Evolutionary conservation across 1,140 invertebrate species (phyloP).

Genomic region (Philopotamus ludificatus): DNA sequence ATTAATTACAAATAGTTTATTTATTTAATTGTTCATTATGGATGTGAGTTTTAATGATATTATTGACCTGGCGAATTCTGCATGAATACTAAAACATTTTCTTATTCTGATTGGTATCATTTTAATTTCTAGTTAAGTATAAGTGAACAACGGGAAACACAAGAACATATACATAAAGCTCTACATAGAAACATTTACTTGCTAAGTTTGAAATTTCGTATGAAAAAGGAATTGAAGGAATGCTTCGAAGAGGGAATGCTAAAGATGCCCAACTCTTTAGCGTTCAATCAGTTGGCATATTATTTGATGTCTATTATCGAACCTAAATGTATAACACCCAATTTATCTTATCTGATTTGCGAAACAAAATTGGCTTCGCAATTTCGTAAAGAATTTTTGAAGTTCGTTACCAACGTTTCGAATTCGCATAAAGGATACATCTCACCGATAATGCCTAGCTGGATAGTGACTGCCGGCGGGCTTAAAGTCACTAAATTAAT

Average conservation of each 20-base stretch:
- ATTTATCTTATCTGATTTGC: slow-evolving; percentile 26
- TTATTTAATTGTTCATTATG: no score
- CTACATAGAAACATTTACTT: slow-evolving; percentile 34
- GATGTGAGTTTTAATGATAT: no score
- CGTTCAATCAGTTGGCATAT: slow-evolving; percentile 34
- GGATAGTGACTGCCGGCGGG: slow-evolving; percentile 34
- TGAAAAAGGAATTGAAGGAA: slow-evolving; percentile 28
- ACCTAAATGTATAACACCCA: slow-evolving; percentile 9
- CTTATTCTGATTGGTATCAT: background rate
- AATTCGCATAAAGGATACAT: slow-evolving; percentile 28
- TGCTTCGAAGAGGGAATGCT: slow-evolving; percentile 30
- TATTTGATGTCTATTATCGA: slow-evolving; percentile 39
- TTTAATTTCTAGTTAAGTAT: background rate
- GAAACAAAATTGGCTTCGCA: slow-evolving; percentile 35
- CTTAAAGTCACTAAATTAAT: slow-evolving; percentile 33
- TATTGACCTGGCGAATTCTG: no score
- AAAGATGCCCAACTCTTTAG: slow-evolving; percentile 32
- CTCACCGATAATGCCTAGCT: slow-evolving; percentile 33
- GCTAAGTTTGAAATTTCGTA: slow-evolving; percentile 27
- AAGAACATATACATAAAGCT: slow-evolving; percentile 8
- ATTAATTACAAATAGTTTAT: no score
- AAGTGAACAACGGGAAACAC: background rate
- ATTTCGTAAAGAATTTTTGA: slow-evolving; percentile 30
- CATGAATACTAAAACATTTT: background rate
- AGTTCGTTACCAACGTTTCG: slow-evolving; percentile 20